Conservation (phyloP, 2,888 invertebrate genomes). For the Microdon myrmicae region DNA sequence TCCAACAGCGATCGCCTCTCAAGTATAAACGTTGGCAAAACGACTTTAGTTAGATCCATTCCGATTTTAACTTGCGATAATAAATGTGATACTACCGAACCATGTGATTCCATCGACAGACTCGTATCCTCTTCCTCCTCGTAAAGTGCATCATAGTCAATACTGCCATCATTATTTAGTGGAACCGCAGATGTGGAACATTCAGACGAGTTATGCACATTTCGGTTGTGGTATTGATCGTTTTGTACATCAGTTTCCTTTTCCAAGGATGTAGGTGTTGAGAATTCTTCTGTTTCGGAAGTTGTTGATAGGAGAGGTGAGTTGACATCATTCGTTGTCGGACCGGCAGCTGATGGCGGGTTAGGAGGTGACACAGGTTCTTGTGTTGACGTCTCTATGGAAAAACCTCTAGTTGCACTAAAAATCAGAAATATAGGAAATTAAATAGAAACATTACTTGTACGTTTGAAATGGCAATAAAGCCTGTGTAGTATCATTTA, state of each 20-base stretch:
- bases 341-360: constrained; percentile 39
- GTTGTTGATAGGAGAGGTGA: constrained; percentile 53
- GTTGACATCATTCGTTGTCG: constrained; percentile 31
- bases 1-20: constrained; percentile 96
- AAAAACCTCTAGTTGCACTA: constrained; percentile 63
- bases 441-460: too few species aligned
- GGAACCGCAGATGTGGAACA: constrained; percentile 50
- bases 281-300: constrained; percentile 61
- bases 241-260: constrained; percentile 44
- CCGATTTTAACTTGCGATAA: constrained; percentile 98
- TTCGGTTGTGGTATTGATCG: constrained; percentile 23
- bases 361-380: constrained; percentile 58
- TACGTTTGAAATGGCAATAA: too few species aligned
- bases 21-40: constrained; percentile 97
- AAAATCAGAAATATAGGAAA: too few species aligned
- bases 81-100: constrained; percentile 95
- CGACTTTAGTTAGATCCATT: constrained; percentile 98
- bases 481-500: too few species aligned
- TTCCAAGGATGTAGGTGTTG: constrained; percentile 56
- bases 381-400: constrained; percentile 61
- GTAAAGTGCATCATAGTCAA: constrained; percentile 89
- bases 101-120: constrained; percentile 94
- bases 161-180: constrained; percentile 75
- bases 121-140: constrained; percentile 90
- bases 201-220: constrained; percentile 23